Evolutionary conservation across 2,888 invertebrate genomes (phyloP).

Genomic region (Caenorhabditis uteleia): DNA sequence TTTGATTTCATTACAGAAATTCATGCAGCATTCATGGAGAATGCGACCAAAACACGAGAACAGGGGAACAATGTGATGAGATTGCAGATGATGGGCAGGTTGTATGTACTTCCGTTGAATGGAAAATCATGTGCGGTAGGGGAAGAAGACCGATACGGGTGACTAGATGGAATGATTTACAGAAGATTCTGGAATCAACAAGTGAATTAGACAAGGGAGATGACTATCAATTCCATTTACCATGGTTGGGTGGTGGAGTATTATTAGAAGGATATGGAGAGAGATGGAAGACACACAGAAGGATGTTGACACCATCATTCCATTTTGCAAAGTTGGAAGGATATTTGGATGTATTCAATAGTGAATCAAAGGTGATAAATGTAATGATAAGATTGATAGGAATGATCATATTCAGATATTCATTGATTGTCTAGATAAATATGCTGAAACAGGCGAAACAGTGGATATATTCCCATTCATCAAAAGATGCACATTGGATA

Average conservation of each 20-base stretch:
- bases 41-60: too few species aligned
- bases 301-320: constrained; percentile 73
- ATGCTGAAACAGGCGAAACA: constrained; percentile 55
- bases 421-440: constrained; percentile 66
- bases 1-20: too few species aligned
- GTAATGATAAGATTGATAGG: constrained; percentile 5
- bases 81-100: constrained; percentile 14
- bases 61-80: constrained; percentile 22
- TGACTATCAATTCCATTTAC: constrained; percentile 71
- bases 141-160: too few species aligned
- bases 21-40: too few species aligned
- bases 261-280: constrained; percentile 13
- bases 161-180: too few species aligned
- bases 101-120: constrained; percentile 34
- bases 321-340: constrained; percentile 73
- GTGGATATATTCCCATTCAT: constrained; percentile 72
- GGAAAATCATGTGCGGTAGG: constrained; percentile 12
- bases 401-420: constrained; percentile 58
- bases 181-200: constrained; percentile 63
- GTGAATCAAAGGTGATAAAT: constrained; percentile 14
- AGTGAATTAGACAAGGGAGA: constrained; percentile 68
- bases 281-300: constrained; percentile 72
- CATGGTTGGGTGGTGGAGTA: constrained; percentile 73
- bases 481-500: constrained; percentile 73
- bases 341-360: constrained; percentile 55